Evolutionary conservation across 2,888 invertebrate genomes (phyloP).

Genomic region (Scaptomyza caliginosa): DNA sequence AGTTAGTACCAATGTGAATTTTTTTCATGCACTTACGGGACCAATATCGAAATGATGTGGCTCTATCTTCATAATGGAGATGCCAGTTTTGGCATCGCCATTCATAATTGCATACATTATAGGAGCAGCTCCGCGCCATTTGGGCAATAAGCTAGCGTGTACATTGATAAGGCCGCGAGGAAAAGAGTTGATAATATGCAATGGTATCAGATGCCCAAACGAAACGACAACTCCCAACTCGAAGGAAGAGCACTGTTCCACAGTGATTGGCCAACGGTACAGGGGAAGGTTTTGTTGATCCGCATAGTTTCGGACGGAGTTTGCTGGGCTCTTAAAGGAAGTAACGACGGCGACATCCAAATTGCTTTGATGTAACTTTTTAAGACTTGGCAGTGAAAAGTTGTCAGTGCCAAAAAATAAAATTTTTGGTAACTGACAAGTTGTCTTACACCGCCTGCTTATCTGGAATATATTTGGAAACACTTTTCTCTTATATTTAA

Average conservation of each 20-base stretch:
- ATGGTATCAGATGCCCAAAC: slow-evolving; percentile 95
- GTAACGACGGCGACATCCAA: slow-evolving; percentile 90
- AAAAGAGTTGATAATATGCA: slow-evolving; percentile 89
- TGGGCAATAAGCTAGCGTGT: slow-evolving; percentile 95
- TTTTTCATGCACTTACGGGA: slow-evolving; percentile 82
- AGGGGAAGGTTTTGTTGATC: slow-evolving; percentile 86
- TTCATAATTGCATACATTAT: slow-evolving; percentile 93
- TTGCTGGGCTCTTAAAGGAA: slow-evolving; percentile 86
- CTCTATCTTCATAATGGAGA: slow-evolving; percentile 94
- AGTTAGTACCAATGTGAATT: background rate
- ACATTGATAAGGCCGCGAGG: slow-evolving; percentile 97
- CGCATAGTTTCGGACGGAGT: slow-evolving; percentile 89
- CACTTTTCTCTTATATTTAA: slow-evolving; percentile 80
- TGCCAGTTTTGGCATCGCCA: slow-evolving; percentile 92
- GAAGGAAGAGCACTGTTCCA: slow-evolving; percentile 85
- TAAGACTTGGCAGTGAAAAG: slow-evolving; percentile 91
- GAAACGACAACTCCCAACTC: slow-evolving; percentile 96
- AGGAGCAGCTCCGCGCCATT: slow-evolving; percentile 97
- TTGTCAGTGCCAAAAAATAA: slow-evolving; percentile 94
- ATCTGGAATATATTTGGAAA: background rate
- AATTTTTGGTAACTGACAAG: slow-evolving; percentile 83
- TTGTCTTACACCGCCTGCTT: slow-evolving; percentile 16
- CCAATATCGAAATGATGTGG: slow-evolving; percentile 93
- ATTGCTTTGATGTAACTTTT: slow-evolving; percentile 55
- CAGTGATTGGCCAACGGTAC: slow-evolving; percentile 88